Conservation (phyloP, 2,888 invertebrate genomes). For the Zootermopsis nevadensis region DNA sequence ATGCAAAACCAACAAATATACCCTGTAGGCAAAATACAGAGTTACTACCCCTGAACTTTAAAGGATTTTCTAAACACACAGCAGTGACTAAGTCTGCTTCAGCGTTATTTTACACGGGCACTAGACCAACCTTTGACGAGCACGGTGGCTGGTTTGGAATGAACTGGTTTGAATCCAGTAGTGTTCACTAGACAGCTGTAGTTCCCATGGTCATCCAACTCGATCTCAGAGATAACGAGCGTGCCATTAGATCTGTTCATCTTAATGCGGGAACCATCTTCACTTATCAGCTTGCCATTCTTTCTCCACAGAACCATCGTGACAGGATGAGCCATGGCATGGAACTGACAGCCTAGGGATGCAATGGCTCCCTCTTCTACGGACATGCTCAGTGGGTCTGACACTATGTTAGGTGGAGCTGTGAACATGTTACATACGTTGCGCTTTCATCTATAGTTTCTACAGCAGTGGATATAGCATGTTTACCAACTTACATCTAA, state of each 20-base stretch:
- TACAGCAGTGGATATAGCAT: no score
- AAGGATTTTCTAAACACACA: no score
- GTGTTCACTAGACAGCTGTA: slow-evolving; percentile 77
- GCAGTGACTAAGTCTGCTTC: no score
- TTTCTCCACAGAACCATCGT: slow-evolving; percentile 77
- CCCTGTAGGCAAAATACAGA: no score
- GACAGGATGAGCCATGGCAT: slow-evolving; percentile 66
- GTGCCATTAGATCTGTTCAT: slow-evolving; percentile 63
- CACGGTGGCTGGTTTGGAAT: slow-evolving; percentile 70
- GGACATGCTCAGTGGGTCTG: slow-evolving; percentile 68
- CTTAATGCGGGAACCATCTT: slow-evolving; percentile 55
- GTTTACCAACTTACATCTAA: no score
- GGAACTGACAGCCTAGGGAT: slow-evolving; percentile 73
- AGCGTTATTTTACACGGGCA: neutral
- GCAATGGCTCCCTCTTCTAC: slow-evolving; percentile 76
- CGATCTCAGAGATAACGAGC: slow-evolving; percentile 66
- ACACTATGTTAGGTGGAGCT: slow-evolving; percentile 71
- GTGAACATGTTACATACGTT: slow-evolving; percentile 56
- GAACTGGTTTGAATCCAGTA: slow-evolving; percentile 69
- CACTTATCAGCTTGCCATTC: slow-evolving; percentile 48
- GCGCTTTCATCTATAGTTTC: no score
- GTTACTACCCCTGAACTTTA: no score
- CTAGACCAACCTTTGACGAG: slow-evolving; percentile 68
- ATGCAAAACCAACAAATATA: no score
- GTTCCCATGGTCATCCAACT: slow-evolving; percentile 71